Evolutionary conservation across 1,140 invertebrate species (phyloP), one percentile per base, ranked within the genome.

Genomic region (Ylistrum balloti): DNA sequence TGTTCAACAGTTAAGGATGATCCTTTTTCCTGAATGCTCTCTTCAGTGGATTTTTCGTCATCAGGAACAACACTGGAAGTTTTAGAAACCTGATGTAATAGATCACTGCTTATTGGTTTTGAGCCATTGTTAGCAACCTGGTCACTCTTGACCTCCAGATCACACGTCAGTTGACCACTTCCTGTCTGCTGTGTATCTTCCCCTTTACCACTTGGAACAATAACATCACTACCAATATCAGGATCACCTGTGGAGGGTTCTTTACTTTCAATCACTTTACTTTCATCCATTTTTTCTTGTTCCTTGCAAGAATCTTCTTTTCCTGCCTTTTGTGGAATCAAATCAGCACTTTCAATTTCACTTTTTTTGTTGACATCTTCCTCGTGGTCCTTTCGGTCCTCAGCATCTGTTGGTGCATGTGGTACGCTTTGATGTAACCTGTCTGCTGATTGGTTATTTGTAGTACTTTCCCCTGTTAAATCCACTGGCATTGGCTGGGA

Each of bases 391-490:
- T n/a, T n/a, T 48, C 20, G 35, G 48, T 45, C 32, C 41, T 56
- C 87, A 17, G 22, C 33, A 33, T 33, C 48, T 34, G 5, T 33
- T 56, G 28, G 15, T 88, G 87, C 10, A n/a, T n/a, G n/a, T n/a
- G n/a, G n/a, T 33, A 33, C 9, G 33, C 20, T 88, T n/a, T 11
- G 3, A n/a, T 7, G 33, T 74, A 22, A 74, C 5, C 3, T 74
- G 20, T 33, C 41, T 56, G 45, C 87, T 88, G 32, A 74, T 74
- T 74, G 56, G 56, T 28, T 74, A n/a, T 28, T n/a, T 28, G 56
- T 28, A 74, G 56, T 28, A n/a, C 56, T 11, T 5, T 74, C 56
- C 5, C 56, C 56, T 74, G 56, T 1, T 28, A 74, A 7, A 74
- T 74, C n/a, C 1, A 22, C 56, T 28, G 0, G n/a, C 22, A 74